Percentiles rank a stretch among this genome's conserved stretches.
These are phyloP conservation scores for Orchesella flavescens DNA, from an alignment of 2,888 invertebrate genomes.

Conservation along the genomic window DNA sequence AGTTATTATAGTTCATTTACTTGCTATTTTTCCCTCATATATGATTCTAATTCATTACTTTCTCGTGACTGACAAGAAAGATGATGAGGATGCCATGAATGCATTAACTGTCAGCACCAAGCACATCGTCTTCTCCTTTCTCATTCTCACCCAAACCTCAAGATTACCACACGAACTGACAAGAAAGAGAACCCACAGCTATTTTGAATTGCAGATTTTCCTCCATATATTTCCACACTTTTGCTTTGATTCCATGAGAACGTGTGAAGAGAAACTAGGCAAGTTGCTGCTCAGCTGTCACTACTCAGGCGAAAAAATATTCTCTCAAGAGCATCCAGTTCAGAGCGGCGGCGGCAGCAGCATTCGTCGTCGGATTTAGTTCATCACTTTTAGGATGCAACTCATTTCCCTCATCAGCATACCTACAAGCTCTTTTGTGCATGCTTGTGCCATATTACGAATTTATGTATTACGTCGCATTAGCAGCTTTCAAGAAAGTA, in stretches of 20 bases:
- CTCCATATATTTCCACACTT: conserved; percentile 25
- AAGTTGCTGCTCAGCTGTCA: conserved; percentile 23
- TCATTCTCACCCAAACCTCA: background rate
- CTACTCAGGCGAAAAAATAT: conserved; percentile 52
- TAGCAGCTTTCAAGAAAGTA: background rate
- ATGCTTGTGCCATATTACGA: background rate
- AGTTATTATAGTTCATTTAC: conserved; percentile 3
- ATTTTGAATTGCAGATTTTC: conserved; percentile 61
- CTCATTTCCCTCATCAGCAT: conserved; percentile 23
- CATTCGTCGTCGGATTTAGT: conserved; percentile 53
- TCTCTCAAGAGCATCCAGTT: conserved; percentile 39
- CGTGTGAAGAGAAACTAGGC: conserved; percentile 27
- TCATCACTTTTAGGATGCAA: conserved; percentile 48
- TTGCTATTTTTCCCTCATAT: conserved; percentile 7
- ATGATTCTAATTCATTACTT: conserved; percentile 61
- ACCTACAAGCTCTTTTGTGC: background rate
- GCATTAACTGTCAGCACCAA: conserved; percentile 61
- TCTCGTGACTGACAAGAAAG: conserved; percentile 64
- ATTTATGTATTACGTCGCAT: background rate
- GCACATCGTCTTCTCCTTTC: conserved; percentile 14
- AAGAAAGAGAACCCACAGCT: conserved; percentile 10
- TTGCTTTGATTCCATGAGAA: conserved; percentile 38
- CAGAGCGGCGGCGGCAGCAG: background rate
- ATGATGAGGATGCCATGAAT: conserved; percentile 64
- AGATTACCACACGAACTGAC: background rate